A percentile compares a stretch with the other conserved stretches of the same genome.
These are phyloP conservation scores for Drosophila eohydei DNA, from an alignment of 2,888 invertebrate genomes.

Conservation along the genomic window DNA sequence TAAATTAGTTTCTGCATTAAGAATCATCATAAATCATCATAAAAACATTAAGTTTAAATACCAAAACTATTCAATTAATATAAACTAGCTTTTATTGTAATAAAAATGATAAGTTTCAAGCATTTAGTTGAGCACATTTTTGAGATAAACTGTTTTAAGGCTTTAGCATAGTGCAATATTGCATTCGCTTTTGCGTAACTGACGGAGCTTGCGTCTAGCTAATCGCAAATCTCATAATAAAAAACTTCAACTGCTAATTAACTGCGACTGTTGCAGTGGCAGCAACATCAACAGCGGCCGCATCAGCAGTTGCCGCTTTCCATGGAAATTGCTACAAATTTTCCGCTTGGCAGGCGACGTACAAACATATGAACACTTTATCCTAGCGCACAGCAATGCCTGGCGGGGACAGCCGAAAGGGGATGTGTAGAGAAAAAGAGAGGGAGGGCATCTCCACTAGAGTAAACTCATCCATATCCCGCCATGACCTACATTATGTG, in stretches of 20 bases:
- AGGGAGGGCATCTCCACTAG: slow-evolving; percentile 25
- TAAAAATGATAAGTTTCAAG: neutral
- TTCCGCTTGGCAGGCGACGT: slow-evolving; percentile 49
- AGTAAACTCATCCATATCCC: slow-evolving; percentile 48
- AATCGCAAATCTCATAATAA: slow-evolving; percentile 54
- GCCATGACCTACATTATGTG: slow-evolving; percentile 76
- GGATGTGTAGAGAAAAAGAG: slow-evolving; percentile 1
- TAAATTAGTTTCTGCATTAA: too few species aligned
- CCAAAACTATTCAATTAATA: too few species aligned
- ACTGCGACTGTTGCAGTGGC: slow-evolving; percentile 37
- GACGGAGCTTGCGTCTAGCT: slow-evolving; percentile 11
- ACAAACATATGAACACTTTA: slow-evolving; percentile 47
- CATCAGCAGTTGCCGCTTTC: slow-evolving; percentile 39
- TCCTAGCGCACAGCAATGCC: slow-evolving; percentile 17
- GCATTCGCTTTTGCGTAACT: slow-evolving; percentile 21
- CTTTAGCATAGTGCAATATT: neutral
- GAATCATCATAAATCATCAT: too few species aligned
- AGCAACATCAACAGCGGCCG: slow-evolving; percentile 25
- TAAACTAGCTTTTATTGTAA: neutral
- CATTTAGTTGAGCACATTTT: too few species aligned
- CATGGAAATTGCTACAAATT: slow-evolving; percentile 58
- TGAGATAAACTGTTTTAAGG: neutral
- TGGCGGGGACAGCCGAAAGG: neutral
- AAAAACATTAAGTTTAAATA: too few species aligned
- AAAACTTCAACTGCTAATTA: slow-evolving; percentile 49